A percentile compares a stretch with the other conserved stretches of the same genome.
These are phyloP conservation scores for Fopius arisanus DNA, from an alignment of 1,140 invertebrate species.

Conservation along the genomic window DNA sequence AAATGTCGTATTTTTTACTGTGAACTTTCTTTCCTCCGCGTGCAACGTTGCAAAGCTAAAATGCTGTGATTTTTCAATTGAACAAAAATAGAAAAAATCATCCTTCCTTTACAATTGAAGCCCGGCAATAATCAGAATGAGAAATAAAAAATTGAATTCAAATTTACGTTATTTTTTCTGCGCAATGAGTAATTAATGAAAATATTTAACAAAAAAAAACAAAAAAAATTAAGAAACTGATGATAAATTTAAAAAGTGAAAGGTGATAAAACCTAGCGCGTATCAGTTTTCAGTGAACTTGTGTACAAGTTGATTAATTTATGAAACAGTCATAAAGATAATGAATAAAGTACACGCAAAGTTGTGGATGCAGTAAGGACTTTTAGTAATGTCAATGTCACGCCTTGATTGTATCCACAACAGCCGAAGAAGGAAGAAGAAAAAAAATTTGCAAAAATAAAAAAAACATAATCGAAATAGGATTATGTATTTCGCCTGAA, in stretches of 20 bases:
- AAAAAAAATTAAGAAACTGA: slow-evolving; percentile 30
- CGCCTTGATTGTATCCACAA: slow-evolving; percentile 15
- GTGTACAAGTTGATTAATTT: slow-evolving; percentile 29
- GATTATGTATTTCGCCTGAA: neutral
- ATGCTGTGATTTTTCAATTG: slow-evolving; percentile 28
- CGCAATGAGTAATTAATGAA: slow-evolving; percentile 14
- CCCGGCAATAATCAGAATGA: neutral
- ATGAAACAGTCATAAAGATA: slow-evolving; percentile 4
- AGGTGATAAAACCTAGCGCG: slow-evolving; percentile 18
- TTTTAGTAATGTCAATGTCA: slow-evolving; percentile 19
- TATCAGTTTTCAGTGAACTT: slow-evolving; percentile 37
- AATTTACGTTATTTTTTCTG: slow-evolving; percentile 8
- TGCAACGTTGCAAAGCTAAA: slow-evolving; percentile 32
- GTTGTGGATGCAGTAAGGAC: slow-evolving; percentile 15
- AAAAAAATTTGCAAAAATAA: slow-evolving; percentile 15
- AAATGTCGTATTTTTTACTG: neutral
- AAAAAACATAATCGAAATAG: neutral
- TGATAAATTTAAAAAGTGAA: neutral
- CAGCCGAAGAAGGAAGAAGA: neutral
- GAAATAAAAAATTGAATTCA: neutral
- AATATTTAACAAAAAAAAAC: neutral
- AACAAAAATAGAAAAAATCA: neutral
- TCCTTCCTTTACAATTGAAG: slow-evolving; percentile 8
- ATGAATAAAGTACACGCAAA: slow-evolving; percentile 11
- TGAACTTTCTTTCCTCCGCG: neutral